phyloP scores from a whole-genome alignment of 2,888 invertebrate genomes.

The Limnephilus rhombicus region DNA sequence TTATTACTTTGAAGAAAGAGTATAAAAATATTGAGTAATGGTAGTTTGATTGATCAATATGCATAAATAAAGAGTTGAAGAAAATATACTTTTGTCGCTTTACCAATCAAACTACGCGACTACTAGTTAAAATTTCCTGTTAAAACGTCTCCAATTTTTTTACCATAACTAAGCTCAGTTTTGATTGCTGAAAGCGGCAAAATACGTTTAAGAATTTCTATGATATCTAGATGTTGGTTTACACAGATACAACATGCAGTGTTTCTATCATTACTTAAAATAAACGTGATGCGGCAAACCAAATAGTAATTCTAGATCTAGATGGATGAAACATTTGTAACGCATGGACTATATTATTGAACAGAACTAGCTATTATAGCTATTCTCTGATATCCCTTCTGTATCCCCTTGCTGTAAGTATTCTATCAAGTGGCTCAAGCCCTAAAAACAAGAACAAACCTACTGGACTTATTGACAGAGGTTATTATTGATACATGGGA shows the following conservation, averaged over 20 bases:
- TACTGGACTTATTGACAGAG: neutral
- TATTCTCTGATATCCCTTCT: neutral
- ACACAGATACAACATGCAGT: neutral
- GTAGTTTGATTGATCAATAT: neutral
- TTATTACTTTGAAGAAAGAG: neutral
- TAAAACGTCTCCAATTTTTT: neutral
- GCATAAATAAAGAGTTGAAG: neutral
- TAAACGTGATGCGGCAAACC: neutral
- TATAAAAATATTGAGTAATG: neutral
- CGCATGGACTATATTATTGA: neutral
- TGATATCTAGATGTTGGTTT: neutral
- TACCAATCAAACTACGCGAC: neutral
- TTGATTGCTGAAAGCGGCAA: neutral
- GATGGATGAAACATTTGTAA: neutral
- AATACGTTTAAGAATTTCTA: neutral
- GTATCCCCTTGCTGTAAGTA: neutral
- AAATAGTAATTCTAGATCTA: neutral
- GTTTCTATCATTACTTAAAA: neutral
- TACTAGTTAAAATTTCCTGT: neutral
- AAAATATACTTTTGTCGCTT: neutral
- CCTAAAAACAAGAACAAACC: neutral
- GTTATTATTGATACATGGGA: neutral
- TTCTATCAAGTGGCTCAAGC: neutral
- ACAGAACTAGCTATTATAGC: slow-evolving; percentile 1
- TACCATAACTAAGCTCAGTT: neutral